These are phyloP conservation scores for Cabera pusaria DNA, from an alignment of 2,888 invertebrate genomes.

Conservation along the genomic window DNA sequence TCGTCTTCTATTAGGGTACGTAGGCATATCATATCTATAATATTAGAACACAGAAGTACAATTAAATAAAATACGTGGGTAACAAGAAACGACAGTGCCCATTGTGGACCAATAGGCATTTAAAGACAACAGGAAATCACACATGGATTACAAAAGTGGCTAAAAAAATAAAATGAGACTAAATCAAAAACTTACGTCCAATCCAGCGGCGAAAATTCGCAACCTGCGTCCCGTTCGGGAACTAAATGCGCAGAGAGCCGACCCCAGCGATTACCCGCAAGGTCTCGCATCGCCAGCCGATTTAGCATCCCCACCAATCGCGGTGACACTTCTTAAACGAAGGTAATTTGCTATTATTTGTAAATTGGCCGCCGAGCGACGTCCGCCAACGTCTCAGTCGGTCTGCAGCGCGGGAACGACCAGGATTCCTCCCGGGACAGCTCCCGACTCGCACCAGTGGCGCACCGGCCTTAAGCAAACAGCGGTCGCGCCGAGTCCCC, in stretches of 20 bases:
- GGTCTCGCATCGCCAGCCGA: conserved; percentile 78
- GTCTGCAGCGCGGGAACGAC: conserved; percentile 58
- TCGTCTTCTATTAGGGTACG: too few species aligned
- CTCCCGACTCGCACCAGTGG: conserved; percentile 43
- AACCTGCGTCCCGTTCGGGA: conserved; percentile 53
- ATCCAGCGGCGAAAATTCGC: conserved; percentile 52
- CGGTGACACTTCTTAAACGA: conserved; percentile 81
- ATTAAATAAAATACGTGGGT: too few species aligned
- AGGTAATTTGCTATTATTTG: conserved; percentile 82
- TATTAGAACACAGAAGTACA: too few species aligned
- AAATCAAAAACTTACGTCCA: conserved; percentile 47
- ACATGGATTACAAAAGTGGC: too few species aligned
- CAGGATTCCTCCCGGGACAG: conserved; percentile 58
- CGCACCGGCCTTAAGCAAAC: conserved; percentile 63
- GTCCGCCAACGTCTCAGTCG: conserved; percentile 73
- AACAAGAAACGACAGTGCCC: too few species aligned
- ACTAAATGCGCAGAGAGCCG: conserved; percentile 60
- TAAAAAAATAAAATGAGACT: conserved; percentile 17
- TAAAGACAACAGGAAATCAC: too few species aligned
- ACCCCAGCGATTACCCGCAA: conserved; percentile 75
- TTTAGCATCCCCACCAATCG: conserved; percentile 81
- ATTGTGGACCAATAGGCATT: too few species aligned
- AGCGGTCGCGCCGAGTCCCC: conserved; percentile 53
- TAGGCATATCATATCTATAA: too few species aligned
- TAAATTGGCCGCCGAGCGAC: conserved; percentile 78